Base-by-base conservation (phyloP, 2,113 vertebrate species). In the Barbus barbus region DNA sequence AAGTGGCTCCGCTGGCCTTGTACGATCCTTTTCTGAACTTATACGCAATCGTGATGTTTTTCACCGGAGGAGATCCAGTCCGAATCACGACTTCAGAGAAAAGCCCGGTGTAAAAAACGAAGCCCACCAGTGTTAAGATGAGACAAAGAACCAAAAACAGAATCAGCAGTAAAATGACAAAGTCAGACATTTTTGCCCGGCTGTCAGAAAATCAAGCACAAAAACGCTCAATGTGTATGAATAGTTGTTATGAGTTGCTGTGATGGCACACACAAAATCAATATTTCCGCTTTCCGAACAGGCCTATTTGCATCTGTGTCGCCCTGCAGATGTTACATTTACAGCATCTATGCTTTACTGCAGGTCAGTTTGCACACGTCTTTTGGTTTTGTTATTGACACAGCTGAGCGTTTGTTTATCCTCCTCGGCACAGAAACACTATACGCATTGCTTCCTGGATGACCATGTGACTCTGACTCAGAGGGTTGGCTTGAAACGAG, bases 1-100 rank as follows among this genome's bases (percentile, higher is more conserved):
- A 99, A 78, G 95, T 93, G 75, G 93, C 91, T 36, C 97, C 97
- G 0, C 94, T 94, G 33, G 97, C 95, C 0, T 94, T 93, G 31
- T 97, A 98, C 0, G 96, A 92, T 18, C 97, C 97, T 83, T 95
- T 92, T 33, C 91, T 93, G 93, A 97, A 97, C 91, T 99, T 99
- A 89, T 99, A 99, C 78, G 97, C 97, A 87, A 99, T 81, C 0
- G 96, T 98, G 28, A 98, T 92, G 74, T 89, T 97, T 87, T 89
- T 89, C 0, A 99, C 88, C 0, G 96, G 97, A 0, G 97, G 96
- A 4, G 96, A 95, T 36, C 98, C 98, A 0, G 97, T 97, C 72
- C 96, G 96, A 85, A 98, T 92, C 0, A 92, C 87, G 83, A 99
- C 95, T 51, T 95, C 93, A 0, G 94, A 89, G 89, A 98, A 93